Percentiles rank a stretch among this genome's conserved stretches.
Conservation (phyloP, 2,888 invertebrate genomes). For the Leucoptera coffeella region DNA sequence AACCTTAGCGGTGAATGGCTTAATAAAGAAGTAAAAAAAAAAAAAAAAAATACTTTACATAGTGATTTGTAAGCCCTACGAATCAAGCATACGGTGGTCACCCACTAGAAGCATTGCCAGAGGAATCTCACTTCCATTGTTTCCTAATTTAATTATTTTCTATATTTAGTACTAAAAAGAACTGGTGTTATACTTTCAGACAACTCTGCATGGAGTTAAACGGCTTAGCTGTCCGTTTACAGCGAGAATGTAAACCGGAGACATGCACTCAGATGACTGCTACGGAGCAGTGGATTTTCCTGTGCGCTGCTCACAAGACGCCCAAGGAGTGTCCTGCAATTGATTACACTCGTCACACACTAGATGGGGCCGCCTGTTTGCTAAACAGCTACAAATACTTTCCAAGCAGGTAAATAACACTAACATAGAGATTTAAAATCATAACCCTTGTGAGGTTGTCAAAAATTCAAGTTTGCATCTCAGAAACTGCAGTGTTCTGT, state of each 20-base stretch:
- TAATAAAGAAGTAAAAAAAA: no score
- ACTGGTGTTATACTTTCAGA: constrained; percentile 57
- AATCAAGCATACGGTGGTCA: no score
- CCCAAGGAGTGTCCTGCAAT: constrained; percentile 99
- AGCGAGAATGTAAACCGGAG: constrained; percentile 93
- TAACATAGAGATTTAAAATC: constrained; percentile 1
- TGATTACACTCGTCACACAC: constrained; percentile 96
- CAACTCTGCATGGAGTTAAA: constrained; percentile 99
- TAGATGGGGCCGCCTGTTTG: constrained; percentile 97
- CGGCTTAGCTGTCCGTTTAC: constrained; percentile 93
- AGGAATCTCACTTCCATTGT: no score
- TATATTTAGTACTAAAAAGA: no score
- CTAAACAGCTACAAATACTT: constrained; percentile 99
- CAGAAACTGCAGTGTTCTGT: no score
- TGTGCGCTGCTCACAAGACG: constrained; percentile 99
- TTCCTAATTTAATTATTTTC: no score
- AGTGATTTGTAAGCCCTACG: no score
- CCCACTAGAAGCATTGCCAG: no score
- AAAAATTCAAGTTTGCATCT: no score
- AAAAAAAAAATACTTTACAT: no score
- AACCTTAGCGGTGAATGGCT: no score
- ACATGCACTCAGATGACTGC: constrained; percentile 99
- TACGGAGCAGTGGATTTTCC: constrained; percentile 99
- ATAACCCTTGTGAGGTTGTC: no score
- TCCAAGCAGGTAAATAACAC: constrained; percentile 85